Percentiles rank a stretch among this genome's conserved stretches.
Evolutionary conservation across 2,113 vertebrate species (phyloP).

Genomic region (Nannobrachium achirus): DNA sequence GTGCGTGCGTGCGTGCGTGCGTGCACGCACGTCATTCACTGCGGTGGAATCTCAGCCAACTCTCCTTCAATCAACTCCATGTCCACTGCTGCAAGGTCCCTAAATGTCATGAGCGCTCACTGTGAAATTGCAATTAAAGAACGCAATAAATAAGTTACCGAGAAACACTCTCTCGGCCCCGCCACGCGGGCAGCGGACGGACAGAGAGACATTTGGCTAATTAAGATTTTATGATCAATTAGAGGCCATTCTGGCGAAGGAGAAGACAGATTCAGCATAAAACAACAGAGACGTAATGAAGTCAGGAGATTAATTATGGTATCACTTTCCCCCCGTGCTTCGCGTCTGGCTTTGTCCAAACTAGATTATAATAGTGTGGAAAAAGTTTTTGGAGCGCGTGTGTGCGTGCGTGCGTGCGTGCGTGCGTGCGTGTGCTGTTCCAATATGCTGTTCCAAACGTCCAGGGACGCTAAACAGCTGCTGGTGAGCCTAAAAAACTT

Average conservation of each 20-base stretch:
- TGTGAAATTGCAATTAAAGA: conserved; percentile 81
- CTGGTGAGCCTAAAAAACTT: no score
- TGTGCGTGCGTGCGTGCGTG: neutral
- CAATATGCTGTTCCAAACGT: no score
- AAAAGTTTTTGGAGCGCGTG: neutral
- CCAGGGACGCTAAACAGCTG: no score
- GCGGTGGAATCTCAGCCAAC: conserved; percentile 19
- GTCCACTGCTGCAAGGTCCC: conserved; percentile 72
- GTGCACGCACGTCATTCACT: neutral
- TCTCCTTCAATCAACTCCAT: conserved; percentile 57
- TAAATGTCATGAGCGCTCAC: conserved; percentile 79
- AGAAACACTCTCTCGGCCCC: conserved; percentile 49
- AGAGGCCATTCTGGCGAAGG: conserved; percentile 35
- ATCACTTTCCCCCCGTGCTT: neutral
- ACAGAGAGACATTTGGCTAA: conserved; percentile 61
- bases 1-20: conserved; percentile 1
- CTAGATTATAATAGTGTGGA: neutral
- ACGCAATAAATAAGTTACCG: conserved; percentile 70
- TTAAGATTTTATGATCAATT: conserved; percentile 75
- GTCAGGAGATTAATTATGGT: conserved; percentile 5
- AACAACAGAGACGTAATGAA: conserved; percentile 12
- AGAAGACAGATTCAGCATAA: conserved; percentile 17
- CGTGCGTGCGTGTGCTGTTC: no score
- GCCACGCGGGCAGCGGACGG: conserved; percentile 35
- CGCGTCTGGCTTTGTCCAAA: neutral